phyloP scores from a whole-genome alignment of 2,797 vertebrate genomes.

The Sebastes cheni region DNA sequence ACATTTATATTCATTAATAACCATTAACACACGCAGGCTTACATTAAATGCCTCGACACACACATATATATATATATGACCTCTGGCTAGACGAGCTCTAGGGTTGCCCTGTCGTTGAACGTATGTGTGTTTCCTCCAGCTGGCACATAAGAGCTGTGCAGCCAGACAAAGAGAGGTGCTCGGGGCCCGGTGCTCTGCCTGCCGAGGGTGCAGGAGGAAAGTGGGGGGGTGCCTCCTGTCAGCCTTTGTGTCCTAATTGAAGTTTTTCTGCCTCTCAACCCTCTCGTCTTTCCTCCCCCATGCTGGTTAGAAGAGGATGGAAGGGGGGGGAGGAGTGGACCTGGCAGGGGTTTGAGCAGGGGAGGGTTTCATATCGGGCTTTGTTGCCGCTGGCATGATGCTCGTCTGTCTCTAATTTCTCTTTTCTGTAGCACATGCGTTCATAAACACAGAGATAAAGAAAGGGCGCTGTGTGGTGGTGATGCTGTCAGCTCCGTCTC shows the following conservation, averaged over 20 bases:
- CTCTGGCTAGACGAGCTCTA: slow-evolving; percentile 45
- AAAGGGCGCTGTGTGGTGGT: not conserved
- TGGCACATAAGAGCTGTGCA: slow-evolving; percentile 61
- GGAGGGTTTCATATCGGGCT: slow-evolving; percentile 52
- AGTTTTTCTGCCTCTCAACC: slow-evolving; percentile 76
- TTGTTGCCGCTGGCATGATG: slow-evolving; percentile 66
- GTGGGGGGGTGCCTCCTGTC: slow-evolving; percentile 58
- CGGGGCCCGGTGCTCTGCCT: slow-evolving; percentile 48
- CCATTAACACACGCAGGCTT: slow-evolving; percentile 6
- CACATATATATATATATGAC: slow-evolving; percentile 9
- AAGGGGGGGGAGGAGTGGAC: slow-evolving; percentile 23
- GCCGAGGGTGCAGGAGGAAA: slow-evolving; percentile 5
- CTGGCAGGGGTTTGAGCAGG: slow-evolving; percentile 41
- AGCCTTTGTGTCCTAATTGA: slow-evolving; percentile 85
- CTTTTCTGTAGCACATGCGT: slow-evolving; percentile 22
- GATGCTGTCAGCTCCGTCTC: slow-evolving; percentile 12
- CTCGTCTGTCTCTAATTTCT: slow-evolving; percentile 43
- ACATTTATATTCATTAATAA: slow-evolving; percentile 55
- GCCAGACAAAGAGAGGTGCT: slow-evolving; percentile 72
- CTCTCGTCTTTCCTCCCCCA: slow-evolving; percentile 46
- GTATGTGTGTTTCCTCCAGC: slow-evolving; percentile 55
- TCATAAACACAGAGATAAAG: slow-evolving; percentile 28
- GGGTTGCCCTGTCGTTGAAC: slow-evolving; percentile 29
- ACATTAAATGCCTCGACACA: slow-evolving; percentile 47
- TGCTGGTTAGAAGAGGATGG: slow-evolving; percentile 42